Evolutionary conservation across 2,888 invertebrate genomes (phyloP), one percentile per base, ranked within the genome.

Genomic region (Dryadula phaetusa): DNA sequence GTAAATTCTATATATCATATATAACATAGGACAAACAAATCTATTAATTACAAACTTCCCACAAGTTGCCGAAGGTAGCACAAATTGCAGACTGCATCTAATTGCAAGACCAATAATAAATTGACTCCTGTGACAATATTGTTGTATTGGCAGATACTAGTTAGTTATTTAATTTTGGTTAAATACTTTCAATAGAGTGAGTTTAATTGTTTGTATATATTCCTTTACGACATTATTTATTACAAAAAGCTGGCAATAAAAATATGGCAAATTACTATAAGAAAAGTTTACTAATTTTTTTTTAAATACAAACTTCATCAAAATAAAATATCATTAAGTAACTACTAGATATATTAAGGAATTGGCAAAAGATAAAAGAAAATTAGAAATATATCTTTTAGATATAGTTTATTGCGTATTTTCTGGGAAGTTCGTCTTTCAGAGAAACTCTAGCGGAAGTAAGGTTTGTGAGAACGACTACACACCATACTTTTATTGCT

Each of bases 401-500:
- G 7, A 14, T 54, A 37, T 32, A 32, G 20, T 14, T 20, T 2
- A n/a, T 12, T 53, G 5, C 4, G n/a, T 34, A 37, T 8, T 54
- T 54, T 14, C 34, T 12, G 22, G 37, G 8, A 56, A 56, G n/a
- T 56, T 52, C 34, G 25, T 40, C n/a, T 40, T 22, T 16, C 40
- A 25, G n/a, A 25, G n/a, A 28, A 32, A 52, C 20, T 53, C 4
- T 5, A 56, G 6, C 14, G 42, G 42, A 20, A 63, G 18, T 53
- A 53, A 32, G 20, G 32, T 40, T 18, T 37, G 10, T 46, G 34
- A 54, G 16, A 25, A 46, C 22, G 18, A 64, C 25, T 37, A 46
- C 32, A 46, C 16, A 56, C 10, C 37, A 60, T 56, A 16, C 53
- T 44, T 28, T 64, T 64, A 56, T 64, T 56, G 46, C 4, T 22